Conservation (phyloP, 2,797 vertebrate genomes). For the Halcyon leucocephala region DNA sequence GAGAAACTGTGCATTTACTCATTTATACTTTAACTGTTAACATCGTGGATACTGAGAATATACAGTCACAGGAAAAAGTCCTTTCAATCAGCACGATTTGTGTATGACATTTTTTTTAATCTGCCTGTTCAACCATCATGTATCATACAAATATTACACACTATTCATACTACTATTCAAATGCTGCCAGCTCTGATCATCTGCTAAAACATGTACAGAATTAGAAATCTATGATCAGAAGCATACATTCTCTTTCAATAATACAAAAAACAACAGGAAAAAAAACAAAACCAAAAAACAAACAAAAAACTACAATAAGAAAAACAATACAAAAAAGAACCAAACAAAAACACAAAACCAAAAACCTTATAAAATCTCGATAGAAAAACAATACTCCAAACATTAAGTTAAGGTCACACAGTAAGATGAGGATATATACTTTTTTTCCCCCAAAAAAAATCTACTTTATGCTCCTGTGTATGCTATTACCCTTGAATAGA, state of each 20-base stretch:
- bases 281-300: no score
- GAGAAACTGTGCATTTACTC: background rate
- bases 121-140: background rate
- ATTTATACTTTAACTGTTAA: background rate
- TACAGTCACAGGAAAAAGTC: background rate
- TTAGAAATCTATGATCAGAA: background rate
- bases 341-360: no score
- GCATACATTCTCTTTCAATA: background rate
- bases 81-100: background rate
- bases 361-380: background rate
- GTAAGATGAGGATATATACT: background rate
- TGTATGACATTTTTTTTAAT: background rate
- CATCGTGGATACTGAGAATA: background rate
- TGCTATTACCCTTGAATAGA: background rate
- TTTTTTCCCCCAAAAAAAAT: fast-evolving
- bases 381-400: background rate
- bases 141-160: background rate
- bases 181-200: background rate
- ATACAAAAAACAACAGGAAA: background rate
- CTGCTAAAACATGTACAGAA: background rate
- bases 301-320: no score
- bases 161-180: background rate
- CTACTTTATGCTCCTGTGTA: background rate
- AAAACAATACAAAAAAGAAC: no score
- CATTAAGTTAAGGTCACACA: background rate